Evolutionary conservation across 2,888 invertebrate species (phyloP), one percentile per base, ranked within the genome.

Genomic region (Aplocera efformata): DNA sequence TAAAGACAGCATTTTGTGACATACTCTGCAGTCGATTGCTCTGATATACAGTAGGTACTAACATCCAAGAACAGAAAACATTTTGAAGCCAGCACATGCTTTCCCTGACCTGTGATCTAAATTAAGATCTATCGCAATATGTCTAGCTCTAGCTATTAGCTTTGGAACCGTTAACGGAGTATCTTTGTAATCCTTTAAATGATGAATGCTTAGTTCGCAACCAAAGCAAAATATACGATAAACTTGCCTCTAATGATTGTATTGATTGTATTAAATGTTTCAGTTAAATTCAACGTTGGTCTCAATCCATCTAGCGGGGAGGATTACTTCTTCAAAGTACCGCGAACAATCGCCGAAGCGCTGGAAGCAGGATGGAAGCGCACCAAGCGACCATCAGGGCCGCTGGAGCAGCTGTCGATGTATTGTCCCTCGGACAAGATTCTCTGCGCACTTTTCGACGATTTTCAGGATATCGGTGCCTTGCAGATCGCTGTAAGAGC

Each of bases 231-330:
- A 23, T 4, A 23, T 3, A 7, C 23, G 7, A 23, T 6, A 7
- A 23, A 4, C 23, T 7, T 29, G n/a, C 36, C 6, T 32, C 24
- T 11, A 27, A 43, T 17, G 13, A 17, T 17, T 17, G 5, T 3
- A 17, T 17, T 17, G 13, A 3, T 17, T 17, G 13, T 2, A 17
- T 17, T n/a, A n/a, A n/a, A 17, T 17, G 5, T 25, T 44, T 3
- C 51, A 89, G 89, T 81, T 0, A 88, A 79, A 50, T 85, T 86
- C 53, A 88, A 17, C 13, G 88, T 2, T 86, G 83, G 82, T 77
- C 88, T 1, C 88, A 1, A 77, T 78, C 32, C 83, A 88, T 0
- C 53, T 88, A 1, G 78, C 74, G 0, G 79, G 85, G 50, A 68
- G 67, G 46, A 86, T 30, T 83, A 88, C 62, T 89, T 88, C 69